Conservation (phyloP, 1,140 invertebrate species). For the Limonius californicus region DNA sequence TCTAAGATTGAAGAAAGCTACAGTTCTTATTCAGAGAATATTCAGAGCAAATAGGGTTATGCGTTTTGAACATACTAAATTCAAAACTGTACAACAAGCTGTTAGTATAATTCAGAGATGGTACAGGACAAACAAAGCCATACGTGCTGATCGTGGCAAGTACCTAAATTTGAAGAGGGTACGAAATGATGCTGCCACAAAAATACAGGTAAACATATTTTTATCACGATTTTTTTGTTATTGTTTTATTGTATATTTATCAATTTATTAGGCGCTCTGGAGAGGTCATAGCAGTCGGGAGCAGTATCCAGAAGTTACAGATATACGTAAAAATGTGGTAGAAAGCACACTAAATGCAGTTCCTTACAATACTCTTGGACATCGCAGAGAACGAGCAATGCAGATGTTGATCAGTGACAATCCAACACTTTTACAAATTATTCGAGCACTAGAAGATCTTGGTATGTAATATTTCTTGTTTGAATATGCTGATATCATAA, state of each 20-base stretch:
- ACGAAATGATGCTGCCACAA: no score
- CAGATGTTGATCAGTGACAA: slow-evolving; percentile 46
- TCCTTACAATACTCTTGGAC: slow-evolving; percentile 46
- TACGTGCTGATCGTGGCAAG: slow-evolving; percentile 24
- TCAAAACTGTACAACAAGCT: slow-evolving; percentile 29
- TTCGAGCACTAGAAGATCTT: slow-evolving; percentile 48
- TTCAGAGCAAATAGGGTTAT: slow-evolving; percentile 37
- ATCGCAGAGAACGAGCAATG: slow-evolving; percentile 47
- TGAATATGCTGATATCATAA: not conserved
- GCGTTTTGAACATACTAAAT: slow-evolving; percentile 20
- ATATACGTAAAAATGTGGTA: slow-evolving; percentile 49
- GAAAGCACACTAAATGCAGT: slow-evolving; percentile 48
- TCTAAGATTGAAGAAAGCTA: slow-evolving; percentile 43
- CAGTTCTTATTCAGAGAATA: slow-evolving; percentile 42
- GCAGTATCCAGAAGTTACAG: slow-evolving; percentile 47
- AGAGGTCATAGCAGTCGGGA: slow-evolving; percentile 52
- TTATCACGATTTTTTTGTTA: no score
- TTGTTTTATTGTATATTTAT: no score
- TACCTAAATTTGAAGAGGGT: slow-evolving; percentile 26
- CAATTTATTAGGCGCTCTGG: slow-evolving; percentile 54
- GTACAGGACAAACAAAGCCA: slow-evolving; percentile 38
- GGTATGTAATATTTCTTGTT: slow-evolving; percentile 28
- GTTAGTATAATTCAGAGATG: slow-evolving; percentile 43
- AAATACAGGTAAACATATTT: no score
- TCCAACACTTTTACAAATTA: slow-evolving; percentile 47